Evolutionary conservation across 2,888 invertebrate species (phyloP).

Genomic region (Theodoxus fluviatilis): DNA sequence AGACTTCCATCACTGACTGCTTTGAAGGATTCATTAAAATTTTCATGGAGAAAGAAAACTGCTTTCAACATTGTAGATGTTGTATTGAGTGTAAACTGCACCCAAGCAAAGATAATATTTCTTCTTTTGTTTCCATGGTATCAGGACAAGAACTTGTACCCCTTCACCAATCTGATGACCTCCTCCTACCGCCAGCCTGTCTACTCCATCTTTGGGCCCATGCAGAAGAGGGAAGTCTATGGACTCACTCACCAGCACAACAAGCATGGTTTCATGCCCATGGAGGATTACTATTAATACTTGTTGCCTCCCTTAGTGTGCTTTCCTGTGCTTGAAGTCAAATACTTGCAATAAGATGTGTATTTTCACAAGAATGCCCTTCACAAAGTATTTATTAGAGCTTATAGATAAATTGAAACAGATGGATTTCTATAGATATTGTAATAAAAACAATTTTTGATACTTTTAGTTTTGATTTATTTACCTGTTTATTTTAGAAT

Average conservation of each 20-base stretch:
- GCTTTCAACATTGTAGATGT: too few relatives aligned
- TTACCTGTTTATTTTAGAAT: too few relatives aligned
- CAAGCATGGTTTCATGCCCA: constrained; percentile 62
- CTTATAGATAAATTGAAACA: background rate
- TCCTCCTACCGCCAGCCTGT: constrained; percentile 61
- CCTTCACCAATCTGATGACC: constrained; percentile 63
- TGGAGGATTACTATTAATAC: constrained; percentile 60
- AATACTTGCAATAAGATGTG: background rate
- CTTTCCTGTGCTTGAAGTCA: background rate
- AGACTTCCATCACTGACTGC: too few relatives aligned
- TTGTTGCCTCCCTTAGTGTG: background rate
- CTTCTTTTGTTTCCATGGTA: too few relatives aligned
- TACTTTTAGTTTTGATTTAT: too few relatives aligned
- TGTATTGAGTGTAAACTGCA: too few relatives aligned
- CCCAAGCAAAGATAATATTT: too few relatives aligned
- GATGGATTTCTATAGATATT: constrained; percentile 24
- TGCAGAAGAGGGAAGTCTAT: constrained; percentile 56
- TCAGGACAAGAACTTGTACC: constrained; percentile 58
- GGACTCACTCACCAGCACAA: constrained; percentile 62
- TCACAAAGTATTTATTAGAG: background rate
- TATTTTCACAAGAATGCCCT: background rate
- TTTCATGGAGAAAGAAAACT: too few relatives aligned
- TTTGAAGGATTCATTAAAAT: too few relatives aligned
- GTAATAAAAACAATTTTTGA: constrained; percentile 25
- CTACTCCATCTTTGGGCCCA: constrained; percentile 61